A percentile compares a stretch with the other conserved stretches of the same genome.
phyloP scores from a whole-genome alignment of 2,888 invertebrate species.

The Teleogryllus oceanicus region DNA sequence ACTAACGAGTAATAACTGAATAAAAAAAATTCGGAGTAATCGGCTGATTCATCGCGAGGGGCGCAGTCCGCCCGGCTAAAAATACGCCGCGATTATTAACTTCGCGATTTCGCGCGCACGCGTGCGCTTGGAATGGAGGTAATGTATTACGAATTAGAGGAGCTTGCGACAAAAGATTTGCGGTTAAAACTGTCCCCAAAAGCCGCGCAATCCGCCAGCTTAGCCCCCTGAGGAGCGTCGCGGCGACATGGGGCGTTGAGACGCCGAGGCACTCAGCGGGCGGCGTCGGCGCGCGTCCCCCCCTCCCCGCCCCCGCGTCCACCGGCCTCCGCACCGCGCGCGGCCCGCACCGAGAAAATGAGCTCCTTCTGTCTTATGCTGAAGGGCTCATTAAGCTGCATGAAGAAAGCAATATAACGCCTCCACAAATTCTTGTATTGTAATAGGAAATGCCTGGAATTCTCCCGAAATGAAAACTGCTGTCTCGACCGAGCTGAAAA shows the following conservation, averaged over 20 bases:
- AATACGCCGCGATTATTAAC: neutral
- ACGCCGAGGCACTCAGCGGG: too few species aligned
- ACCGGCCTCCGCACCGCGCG: too few species aligned
- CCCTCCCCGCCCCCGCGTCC: too few species aligned
- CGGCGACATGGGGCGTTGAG: too few species aligned
- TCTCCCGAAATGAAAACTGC: neutral
- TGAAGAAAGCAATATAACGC: neutral
- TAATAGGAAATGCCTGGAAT: neutral
- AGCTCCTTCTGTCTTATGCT: neutral
- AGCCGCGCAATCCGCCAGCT: too few species aligned
- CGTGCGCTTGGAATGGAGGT: neutral
- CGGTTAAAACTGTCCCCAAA: neutral
- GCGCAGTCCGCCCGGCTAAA: neutral
- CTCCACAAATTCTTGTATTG: neutral
- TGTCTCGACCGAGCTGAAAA: too few species aligned
- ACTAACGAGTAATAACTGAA: slow-evolving; percentile 9
- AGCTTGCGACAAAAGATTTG: neutral
- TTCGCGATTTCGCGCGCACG: neutral
- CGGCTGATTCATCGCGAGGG: slow-evolving; percentile 4
- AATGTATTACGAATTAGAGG: neutral
- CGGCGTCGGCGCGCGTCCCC: too few species aligned
- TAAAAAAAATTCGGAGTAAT: neutral
- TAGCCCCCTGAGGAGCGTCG: too few species aligned
- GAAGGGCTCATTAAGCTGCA: neutral
- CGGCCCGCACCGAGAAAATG: neutral